Base-by-base conservation (phyloP, 2,113 vertebrate genomes). In the Lontra canadensis region DNA sequence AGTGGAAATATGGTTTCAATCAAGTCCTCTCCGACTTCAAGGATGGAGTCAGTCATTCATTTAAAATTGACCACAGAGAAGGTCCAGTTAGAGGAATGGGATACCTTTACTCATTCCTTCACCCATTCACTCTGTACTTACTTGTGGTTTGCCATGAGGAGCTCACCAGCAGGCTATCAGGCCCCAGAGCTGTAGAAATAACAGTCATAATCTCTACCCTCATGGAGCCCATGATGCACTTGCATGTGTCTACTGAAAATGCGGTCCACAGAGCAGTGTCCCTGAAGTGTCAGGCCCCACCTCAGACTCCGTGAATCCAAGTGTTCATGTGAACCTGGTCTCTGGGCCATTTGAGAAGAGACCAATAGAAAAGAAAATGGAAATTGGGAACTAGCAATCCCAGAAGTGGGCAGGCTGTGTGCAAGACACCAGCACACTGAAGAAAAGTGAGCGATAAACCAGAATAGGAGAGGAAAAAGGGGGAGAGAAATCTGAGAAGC, bases 151-250 rank as follows among this genome's bases (percentile, higher is more conserved):
- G 71, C n/a, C 57, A 67, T 4, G 0, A 0, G 2, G 52, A n/a
- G 44, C 44, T 34, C 42, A 14, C 52, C 31, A 29, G 21, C 59
- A 29, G 74, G 65, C 11, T 13, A 9, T 26, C 39, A 36, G 52
- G 23, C 52, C 21, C 49, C 15, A 29, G 80, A 59, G 36, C 29
- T 89, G 23, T 4, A 26, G 29, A 79, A 39, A 15, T n/a, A 3
- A 23, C 0, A 61, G 11, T 78, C 36, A 1, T 21, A 11, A 31
- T 7, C 12, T 63, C 31, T 39, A 13, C 20, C 2, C 3, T 71
- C 21, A 1, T 1, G 6, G 81, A 52, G 3, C 36, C 61, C 42
- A 7, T 2, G 11, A 29, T 18, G 21, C 36, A 8, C 2, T 7
- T 4, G 26, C 52, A 4, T 71, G 14, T 36, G 4, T 10, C 17